Evolutionary conservation across 2,888 invertebrate genomes (phyloP).

Genomic region (Apocheima hispidaria): DNA sequence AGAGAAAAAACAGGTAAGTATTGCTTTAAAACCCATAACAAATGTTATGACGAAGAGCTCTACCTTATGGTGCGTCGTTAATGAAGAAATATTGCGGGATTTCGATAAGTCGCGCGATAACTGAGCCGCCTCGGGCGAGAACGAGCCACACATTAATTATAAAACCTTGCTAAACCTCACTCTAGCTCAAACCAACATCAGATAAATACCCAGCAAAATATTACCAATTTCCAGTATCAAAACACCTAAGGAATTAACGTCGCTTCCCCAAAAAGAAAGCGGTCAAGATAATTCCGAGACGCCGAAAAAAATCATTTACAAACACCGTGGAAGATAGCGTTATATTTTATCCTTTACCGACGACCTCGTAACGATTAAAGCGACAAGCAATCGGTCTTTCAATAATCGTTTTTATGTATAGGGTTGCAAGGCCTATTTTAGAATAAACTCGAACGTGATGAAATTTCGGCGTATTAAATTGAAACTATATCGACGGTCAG

Average conservation of each 20-base stretch:
- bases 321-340: slow-evolving; percentile 66
- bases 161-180: slow-evolving; percentile 50
- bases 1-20: slow-evolving; percentile 1
- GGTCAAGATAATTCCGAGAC: slow-evolving; percentile 56
- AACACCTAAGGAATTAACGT: slow-evolving; percentile 45
- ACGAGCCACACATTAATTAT: slow-evolving; percentile 72
- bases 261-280: slow-evolving; percentile 45
- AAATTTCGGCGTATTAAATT: slow-evolving; percentile 85
- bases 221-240: slow-evolving; percentile 47
- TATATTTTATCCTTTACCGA: slow-evolving; percentile 53
- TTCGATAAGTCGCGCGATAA: slow-evolving; percentile 77
- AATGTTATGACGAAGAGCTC: slow-evolving; percentile 63
- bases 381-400: slow-evolving; percentile 37
- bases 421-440: slow-evolving; percentile 60
- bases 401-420: slow-evolving; percentile 51
- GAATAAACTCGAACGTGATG: slow-evolving; percentile 63
- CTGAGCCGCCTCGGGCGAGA: slow-evolving; percentile 62
- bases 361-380: slow-evolving; percentile 53
- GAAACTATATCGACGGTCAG: slow-evolving; percentile 85
- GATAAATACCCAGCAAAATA: slow-evolving; percentile 45
- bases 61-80: slow-evolving; percentile 72
- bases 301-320: slow-evolving; percentile 66
- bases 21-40: slow-evolving; percentile 55
- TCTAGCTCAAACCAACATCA: slow-evolving; percentile 48
- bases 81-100: slow-evolving; percentile 83